phyloP scores from a whole-genome alignment of 2,113 vertebrate species.

The Seriola aureovittata region DNA sequence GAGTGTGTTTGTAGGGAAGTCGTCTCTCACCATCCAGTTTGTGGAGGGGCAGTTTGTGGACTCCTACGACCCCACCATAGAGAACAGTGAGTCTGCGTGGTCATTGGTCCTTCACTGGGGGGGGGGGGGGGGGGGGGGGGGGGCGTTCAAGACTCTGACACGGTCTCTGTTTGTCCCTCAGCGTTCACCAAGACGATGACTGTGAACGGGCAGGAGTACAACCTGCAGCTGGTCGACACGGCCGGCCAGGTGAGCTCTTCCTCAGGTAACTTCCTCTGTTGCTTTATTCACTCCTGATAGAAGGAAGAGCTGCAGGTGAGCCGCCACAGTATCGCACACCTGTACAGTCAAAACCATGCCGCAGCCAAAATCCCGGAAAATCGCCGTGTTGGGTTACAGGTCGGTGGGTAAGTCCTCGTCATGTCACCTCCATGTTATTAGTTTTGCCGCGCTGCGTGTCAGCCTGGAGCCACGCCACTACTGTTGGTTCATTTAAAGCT shows the following conservation, averaged over 20 bases:
- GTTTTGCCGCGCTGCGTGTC: background rate
- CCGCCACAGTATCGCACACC: too few relatives aligned
- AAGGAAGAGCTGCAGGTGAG: too few relatives aligned
- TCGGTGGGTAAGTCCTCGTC: conserved; percentile 88
- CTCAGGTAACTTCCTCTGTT: too few relatives aligned
- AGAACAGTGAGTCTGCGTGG: conserved; percentile 88
- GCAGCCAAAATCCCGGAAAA: conserved; percentile 93
- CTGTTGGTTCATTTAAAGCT: background rate
- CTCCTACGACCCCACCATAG: conserved; percentile 96
- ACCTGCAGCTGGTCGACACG: conserved; percentile 94
- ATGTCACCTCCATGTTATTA: background rate
- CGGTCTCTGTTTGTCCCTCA: conserved; percentile 48
- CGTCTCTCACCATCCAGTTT: conserved; percentile 95
- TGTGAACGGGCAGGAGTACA: conserved; percentile 95
- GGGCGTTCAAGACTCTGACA: background rate
- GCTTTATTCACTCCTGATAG: too few relatives aligned
- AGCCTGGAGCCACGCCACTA: background rate
- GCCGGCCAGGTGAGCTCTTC: conserved; percentile 90
- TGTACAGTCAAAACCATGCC: conserved; percentile 76
- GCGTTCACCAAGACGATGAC: conserved; percentile 95
- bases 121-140: too few relatives aligned
- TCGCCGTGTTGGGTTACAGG: conserved; percentile 92
- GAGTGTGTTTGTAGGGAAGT: conserved; percentile 87
- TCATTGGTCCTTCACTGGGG: too few relatives aligned
- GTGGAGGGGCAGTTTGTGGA: conserved; percentile 97